Conservation (phyloP, 2,797 vertebrate species). For the Diglossa cyanea region DNA sequence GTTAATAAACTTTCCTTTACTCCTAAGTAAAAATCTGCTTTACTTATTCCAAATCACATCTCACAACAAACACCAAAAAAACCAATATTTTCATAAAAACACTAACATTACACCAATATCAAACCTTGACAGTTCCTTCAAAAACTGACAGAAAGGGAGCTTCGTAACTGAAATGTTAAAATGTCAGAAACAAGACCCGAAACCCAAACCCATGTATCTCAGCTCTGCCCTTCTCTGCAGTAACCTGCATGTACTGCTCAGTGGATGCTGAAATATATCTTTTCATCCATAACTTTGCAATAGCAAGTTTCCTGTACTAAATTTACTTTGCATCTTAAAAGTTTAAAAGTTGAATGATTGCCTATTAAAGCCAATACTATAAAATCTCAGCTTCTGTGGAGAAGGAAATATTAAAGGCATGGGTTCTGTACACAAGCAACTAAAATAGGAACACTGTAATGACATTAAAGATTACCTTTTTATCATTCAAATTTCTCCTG, state of each 20-base stretch:
- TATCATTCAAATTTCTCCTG: conserved; percentile 38
- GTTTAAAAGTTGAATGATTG: background rate
- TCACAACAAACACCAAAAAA: too few relatives aligned
- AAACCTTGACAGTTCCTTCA: background rate
- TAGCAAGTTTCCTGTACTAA: background rate
- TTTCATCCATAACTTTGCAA: background rate
- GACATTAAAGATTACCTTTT: conserved; percentile 40
- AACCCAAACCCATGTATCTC: background rate
- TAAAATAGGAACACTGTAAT: background rate
- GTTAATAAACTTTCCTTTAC: too few relatives aligned
- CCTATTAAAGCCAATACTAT: background rate
- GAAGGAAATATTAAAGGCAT: background rate
- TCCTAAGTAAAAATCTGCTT: too few relatives aligned
- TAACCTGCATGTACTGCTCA: background rate
- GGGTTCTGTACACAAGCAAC: background rate
- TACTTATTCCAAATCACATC: too few relatives aligned
- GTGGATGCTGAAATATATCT: background rate
- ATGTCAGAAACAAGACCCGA: conserved; percentile 24
- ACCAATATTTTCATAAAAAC: too few relatives aligned
- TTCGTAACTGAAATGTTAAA: conserved; percentile 41
- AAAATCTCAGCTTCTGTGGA: background rate
- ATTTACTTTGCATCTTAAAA: conserved; percentile 1
- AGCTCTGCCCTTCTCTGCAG: background rate
- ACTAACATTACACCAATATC: too few relatives aligned
- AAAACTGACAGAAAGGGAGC: background rate